Base-by-base conservation (phyloP, 2,797 vertebrate genomes). In the Pseudotriccus pelzelni region DNA sequence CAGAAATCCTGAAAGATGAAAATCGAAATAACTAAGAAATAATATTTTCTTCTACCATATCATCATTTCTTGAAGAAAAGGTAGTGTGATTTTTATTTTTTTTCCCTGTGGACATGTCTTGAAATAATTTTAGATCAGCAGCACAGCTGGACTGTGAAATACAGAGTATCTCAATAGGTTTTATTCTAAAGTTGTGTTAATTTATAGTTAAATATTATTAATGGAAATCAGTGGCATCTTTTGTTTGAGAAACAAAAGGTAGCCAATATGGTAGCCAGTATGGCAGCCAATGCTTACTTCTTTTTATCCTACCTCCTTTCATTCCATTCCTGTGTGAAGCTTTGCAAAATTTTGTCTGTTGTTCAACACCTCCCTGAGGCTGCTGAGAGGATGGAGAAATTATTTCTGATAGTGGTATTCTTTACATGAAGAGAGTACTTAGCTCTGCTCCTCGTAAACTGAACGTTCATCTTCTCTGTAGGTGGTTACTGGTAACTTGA, bases 71-170 rank as follows among this genome's bases (percentile, higher is more conserved):
- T 75, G 53, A 89, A 68, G 49, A 37, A 87, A 83, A 60, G 12
- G 4, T 41, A 44, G 9, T 46, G 8, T 17, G 18, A 60, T 83
- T 1, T 6, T 18, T 56, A 1, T 3, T 41, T 52, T 34, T 19
- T 43, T 20, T 14, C 3, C 1, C 17, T 10, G 4, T 0, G 1
- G 44, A 27, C 0, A 0, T 6, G 4, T 72, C 59, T 55, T 94
- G 43, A 83, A 85, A 80, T 79, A 30, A 74, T 63, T 91, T 80
- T 27, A 59, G 36, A 23, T 50, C 43, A 43, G 32, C 32, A 77
- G 37, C 3, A 1, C 16, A 59, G 12, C 34, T 80, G 60, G 47
- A 24, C 41, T 80, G n/a, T 34, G 25, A 67, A 47, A 49, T 56
- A 47, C 69, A 10, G 25, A 18, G 2, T 52, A 25, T 74, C 30